Evolutionary conservation across 2,888 invertebrate species (phyloP), one percentile per base, ranked within the genome.

Genomic region (Leucoma salicis): DNA sequence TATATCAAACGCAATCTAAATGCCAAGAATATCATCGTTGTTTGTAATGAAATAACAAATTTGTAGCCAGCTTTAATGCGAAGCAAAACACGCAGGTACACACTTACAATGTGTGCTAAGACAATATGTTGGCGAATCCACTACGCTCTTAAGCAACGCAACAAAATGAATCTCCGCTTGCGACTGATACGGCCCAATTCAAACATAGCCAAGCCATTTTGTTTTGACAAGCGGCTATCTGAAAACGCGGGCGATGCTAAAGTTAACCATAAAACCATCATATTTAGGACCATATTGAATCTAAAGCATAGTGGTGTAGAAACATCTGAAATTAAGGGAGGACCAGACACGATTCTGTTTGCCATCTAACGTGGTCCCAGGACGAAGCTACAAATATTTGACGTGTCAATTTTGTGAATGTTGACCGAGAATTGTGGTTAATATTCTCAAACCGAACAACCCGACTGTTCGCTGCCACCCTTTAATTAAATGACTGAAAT

Each of bases 381-480:
- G 86, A 82, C 87, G 82, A 86, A 88, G 88, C 84, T 84, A 88
- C 90, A 90, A 90, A 90, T 90, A 90, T 90, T 90, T 90, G 89
- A 89, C 86, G 89, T 90, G 90, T 90, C 90, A 90, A 90, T 90
- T 90, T 88, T 86, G 84, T 81, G 84, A 86, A 87, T 90, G 89
- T 90, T 90, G 89, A 89, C 89, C 79, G 82, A 87, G 88, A 83
- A 87, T 87, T 84, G 88, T 76, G 90, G 89, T 87, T 88, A 89
- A 89, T 89, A 88, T 88, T 84, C 82, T 78, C 78, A 78, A 78
- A 77, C 85, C 81, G 79, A 69, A 65, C 76, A 78, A 81, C 82
- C 83, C 81, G 82, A 58, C 69, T 65, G 74, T 67, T 67, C 70
- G 66, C 74, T 71, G 75, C 72, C 73, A 73, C 74, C 78, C 80